Evolutionary conservation across 2,888 invertebrate species (phyloP).

Genomic region (Nebria brevicollis): DNA sequence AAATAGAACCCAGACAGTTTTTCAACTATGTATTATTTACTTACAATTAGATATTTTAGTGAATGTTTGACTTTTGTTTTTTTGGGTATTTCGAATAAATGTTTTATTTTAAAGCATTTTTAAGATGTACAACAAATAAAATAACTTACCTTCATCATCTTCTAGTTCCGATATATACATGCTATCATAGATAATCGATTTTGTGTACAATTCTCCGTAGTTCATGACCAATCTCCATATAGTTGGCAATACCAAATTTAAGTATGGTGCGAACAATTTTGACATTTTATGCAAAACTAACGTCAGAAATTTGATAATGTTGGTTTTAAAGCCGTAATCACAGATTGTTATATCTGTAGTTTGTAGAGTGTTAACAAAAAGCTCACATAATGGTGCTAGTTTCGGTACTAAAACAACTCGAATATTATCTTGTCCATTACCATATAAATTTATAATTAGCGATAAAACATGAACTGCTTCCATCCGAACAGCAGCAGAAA

Average conservation of each 20-base stretch:
- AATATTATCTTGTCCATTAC: conserved; percentile 68
- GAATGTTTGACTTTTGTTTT: not conserved
- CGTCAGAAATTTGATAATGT: conserved; percentile 69
- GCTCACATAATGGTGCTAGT: conserved; percentile 73
- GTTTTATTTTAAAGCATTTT: conserved; percentile 4
- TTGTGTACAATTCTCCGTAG: conserved; percentile 73
- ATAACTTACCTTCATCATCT: conserved; percentile 71
- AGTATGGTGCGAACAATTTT: conserved; percentile 69
- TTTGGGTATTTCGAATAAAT: not conserved
- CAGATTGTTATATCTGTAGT: conserved; percentile 66
- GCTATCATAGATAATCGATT: conserved; percentile 70
- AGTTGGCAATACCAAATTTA: conserved; percentile 71
- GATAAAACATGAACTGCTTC: conserved; percentile 75
- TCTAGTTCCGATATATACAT: conserved; percentile 65
- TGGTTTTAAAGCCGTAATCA: conserved; percentile 72
- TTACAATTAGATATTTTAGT: too few relatives aligned
- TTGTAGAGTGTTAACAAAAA: conserved; percentile 68
- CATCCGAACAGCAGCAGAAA: conserved; percentile 69
- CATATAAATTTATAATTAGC: conserved; percentile 68
- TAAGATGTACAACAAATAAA: conserved; percentile 53
- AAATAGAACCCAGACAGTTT: too few relatives aligned
- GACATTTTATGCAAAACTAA: conserved; percentile 71
- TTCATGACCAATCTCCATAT: conserved; percentile 76
- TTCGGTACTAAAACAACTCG: conserved; percentile 72
- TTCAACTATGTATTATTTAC: too few relatives aligned